Evolutionary conservation across 2,113 vertebrate species (phyloP).

Genomic region (Empidonax traillii): DNA sequence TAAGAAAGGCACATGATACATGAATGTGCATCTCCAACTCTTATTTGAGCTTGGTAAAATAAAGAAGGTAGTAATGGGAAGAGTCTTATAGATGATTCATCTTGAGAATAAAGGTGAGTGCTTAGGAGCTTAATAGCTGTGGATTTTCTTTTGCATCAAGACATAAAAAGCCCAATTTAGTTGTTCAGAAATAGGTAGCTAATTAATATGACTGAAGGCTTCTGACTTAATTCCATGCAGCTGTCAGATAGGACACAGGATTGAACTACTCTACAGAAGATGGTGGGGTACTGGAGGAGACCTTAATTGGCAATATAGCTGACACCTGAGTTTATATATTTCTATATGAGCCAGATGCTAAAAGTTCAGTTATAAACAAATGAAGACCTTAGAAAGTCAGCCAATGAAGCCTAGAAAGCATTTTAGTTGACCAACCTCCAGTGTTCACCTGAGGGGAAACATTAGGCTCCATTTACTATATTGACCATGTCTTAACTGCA

Average conservation of each 20-base stretch:
- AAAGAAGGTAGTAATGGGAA: neutral
- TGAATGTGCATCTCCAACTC: neutral
- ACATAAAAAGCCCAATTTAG: neutral
- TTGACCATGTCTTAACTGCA: neutral
- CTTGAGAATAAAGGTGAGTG: neutral
- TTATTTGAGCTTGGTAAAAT: neutral
- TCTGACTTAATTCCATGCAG: neutral
- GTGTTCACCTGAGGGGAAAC: neutral
- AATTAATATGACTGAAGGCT: neutral
- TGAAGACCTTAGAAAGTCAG: neutral
- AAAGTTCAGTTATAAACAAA: neutral
- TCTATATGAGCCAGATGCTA: neutral
- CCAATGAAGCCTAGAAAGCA: neutral
- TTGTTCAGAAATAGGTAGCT: neutral
- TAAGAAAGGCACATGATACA: neutral
- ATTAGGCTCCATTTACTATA: neutral
- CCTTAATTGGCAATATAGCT: neutral
- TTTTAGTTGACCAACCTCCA: neutral
- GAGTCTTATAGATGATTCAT: rapidly evolving
- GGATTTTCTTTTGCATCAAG: neutral
- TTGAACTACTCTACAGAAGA: neutral
- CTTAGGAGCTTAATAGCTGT: neutral
- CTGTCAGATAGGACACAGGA: neutral
- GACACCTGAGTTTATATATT: neutral
- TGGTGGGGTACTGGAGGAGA: neutral